Conservation (phyloP, 2,113 vertebrate genomes). For the Hyperopisus bebe region DNA sequence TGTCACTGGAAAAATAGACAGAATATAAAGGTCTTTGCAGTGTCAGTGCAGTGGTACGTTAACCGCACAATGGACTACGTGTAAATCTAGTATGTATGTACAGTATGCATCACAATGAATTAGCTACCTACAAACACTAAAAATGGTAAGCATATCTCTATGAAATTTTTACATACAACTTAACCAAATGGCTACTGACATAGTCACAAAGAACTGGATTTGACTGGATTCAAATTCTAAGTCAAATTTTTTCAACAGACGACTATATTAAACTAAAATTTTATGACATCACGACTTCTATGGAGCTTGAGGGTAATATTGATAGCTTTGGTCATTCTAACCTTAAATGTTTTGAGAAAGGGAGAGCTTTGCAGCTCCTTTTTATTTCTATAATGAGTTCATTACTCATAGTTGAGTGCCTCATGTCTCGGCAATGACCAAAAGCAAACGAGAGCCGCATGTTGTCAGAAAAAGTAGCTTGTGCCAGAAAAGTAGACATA, state of each 20-base stretch:
- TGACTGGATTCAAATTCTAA: not conserved
- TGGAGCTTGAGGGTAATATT: not conserved
- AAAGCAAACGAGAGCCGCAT: conserved; percentile 32
- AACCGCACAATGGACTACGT: not conserved
- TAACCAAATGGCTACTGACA: not conserved
- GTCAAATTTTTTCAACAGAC: conserved; percentile 4
- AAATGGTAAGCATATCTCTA: not conserved
- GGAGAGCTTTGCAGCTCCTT: conserved; percentile 19
- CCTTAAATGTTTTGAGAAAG: conserved; percentile 5
- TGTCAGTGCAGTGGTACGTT: not conserved
- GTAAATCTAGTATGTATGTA: not conserved
- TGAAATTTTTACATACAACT: not conserved
- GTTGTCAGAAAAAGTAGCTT: conserved; percentile 13
- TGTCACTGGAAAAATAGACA: not conserved
- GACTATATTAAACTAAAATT: not conserved
- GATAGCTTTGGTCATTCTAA: conserved; percentile 15
- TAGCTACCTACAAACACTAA: not conserved
- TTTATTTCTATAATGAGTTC: conserved; percentile 31
- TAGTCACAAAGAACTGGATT: not conserved
- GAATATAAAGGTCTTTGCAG: not conserved
- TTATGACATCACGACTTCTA: not conserved
- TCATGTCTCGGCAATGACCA: conserved; percentile 23
- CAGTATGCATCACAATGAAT: not conserved
- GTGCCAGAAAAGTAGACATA: conserved; percentile 39
- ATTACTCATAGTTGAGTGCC: conserved; percentile 25